Evolutionary conservation across 2,888 invertebrate species (phyloP).

Genomic region (Dusona sp.): DNA sequence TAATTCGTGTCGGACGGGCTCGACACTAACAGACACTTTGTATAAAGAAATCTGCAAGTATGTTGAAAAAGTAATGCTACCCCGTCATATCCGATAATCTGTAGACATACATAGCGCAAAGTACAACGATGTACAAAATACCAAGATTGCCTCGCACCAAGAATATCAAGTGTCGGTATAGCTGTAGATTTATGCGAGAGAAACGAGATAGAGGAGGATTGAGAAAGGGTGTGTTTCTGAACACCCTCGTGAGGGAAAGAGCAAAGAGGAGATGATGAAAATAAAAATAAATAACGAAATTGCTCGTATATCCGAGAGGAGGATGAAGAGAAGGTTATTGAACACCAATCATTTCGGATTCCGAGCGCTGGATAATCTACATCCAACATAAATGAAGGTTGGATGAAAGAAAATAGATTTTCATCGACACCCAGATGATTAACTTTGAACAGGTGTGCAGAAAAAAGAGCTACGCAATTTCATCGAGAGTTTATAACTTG

Average conservation of each 20-base stretch:
- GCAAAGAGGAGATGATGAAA: background rate
- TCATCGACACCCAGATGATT: slow-evolving; percentile 26
- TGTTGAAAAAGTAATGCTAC: background rate
- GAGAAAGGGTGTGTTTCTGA: slow-evolving; percentile 16
- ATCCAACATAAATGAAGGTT: slow-evolving; percentile 34
- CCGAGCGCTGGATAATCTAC: slow-evolving; percentile 42
- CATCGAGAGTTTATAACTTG: background rate
- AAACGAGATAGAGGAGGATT: slow-evolving; percentile 12
- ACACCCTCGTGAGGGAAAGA: slow-evolving; percentile 2
- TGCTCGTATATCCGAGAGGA: slow-evolving; percentile 33
- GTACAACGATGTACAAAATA: slow-evolving; percentile 37
- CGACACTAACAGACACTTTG: background rate
- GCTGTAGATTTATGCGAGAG: slow-evolving; percentile 24
- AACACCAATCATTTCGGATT: slow-evolving; percentile 37
- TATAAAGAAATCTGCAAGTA: background rate
- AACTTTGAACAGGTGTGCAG: background rate
- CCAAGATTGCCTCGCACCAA: slow-evolving; percentile 3
- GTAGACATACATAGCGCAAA: slow-evolving; percentile 1
- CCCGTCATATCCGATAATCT: slow-evolving; percentile 3
- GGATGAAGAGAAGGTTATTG: slow-evolving; percentile 43
- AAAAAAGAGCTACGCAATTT: background rate
- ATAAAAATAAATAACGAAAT: background rate
- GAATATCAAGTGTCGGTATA: slow-evolving; percentile 32
- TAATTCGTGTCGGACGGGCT: background rate
- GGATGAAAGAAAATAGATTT: slow-evolving; percentile 31